phyloP scores from a whole-genome alignment of 2,113 vertebrate genomes.

The Chloropsis cyanopogon region DNA sequence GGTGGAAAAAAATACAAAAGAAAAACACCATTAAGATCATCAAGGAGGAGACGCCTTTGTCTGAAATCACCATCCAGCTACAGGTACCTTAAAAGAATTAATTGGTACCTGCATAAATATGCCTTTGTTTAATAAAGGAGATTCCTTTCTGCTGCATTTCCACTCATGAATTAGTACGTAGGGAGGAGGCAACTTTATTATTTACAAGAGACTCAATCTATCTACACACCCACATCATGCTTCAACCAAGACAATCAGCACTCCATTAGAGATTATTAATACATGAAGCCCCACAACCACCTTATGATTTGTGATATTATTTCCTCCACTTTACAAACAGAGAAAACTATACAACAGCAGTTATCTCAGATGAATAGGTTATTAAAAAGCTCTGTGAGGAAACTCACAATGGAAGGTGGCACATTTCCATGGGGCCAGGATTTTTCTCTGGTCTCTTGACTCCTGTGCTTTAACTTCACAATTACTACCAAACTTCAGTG shows the following conservation, averaged over 20 bases:
- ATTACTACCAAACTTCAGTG: not conserved
- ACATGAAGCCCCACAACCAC: not conserved
- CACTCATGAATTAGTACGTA: not conserved
- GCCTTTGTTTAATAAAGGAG: not conserved
- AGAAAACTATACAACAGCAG: not conserved
- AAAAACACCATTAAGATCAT: not conserved
- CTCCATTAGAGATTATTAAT: constrained; percentile 2
- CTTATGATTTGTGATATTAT: not conserved
- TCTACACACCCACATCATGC: not conserved
- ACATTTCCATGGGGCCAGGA: not conserved
- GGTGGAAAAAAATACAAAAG: not conserved
- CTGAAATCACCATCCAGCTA: not conserved
- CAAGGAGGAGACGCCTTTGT: not conserved
- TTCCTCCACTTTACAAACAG: not conserved
- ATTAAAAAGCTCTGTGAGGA: constrained; percentile 13
- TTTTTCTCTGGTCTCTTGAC: not conserved
- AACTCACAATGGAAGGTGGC: not conserved
- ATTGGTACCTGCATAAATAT: not conserved
- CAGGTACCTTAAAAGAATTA: not conserved
- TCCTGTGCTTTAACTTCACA: constrained; percentile 1
- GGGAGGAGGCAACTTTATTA: not conserved
- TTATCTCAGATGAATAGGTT: not conserved
- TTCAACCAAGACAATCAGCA: not conserved
- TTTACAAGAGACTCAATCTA: not conserved
- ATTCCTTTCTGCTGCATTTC: not conserved